phyloP scores from a whole-genome alignment of 2,888 invertebrate species.

The Hydropsyche betteni region DNA sequence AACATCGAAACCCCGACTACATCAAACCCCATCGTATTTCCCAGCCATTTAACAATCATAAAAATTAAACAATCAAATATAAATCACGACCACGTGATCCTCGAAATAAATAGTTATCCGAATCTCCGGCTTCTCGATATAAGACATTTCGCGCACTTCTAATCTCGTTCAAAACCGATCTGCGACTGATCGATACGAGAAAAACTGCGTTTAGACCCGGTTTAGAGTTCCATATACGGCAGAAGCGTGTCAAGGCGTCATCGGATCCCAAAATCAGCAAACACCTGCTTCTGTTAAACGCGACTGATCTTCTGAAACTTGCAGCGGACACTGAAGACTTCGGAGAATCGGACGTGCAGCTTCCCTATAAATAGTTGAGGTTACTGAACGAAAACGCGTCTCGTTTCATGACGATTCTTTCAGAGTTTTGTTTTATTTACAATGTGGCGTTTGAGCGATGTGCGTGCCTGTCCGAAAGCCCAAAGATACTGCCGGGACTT shows the following conservation, averaged over 20 bases:
- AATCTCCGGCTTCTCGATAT: slow-evolving; percentile 71
- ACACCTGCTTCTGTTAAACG: neutral
- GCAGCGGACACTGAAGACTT: slow-evolving; percentile 7
- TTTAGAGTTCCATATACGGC: slow-evolving; percentile 46
- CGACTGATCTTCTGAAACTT: neutral
- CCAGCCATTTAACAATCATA: neutral
- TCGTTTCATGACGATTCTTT: neutral
- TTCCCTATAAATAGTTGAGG: slow-evolving; percentile 41
- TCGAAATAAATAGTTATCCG: slow-evolving; percentile 75
- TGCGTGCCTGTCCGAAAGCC: slow-evolving; percentile 2
- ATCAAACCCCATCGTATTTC: too few species aligned
- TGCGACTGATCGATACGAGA: neutral
- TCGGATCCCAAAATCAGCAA: neutral
- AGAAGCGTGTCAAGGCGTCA: slow-evolving; percentile 48
- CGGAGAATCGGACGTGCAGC: slow-evolving; percentile 1
- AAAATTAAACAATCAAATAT: slow-evolving; percentile 61
- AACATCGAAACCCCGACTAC: neutral
- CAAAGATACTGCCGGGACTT: slow-evolving; percentile 7
- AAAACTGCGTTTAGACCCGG: neutral
- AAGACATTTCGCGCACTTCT: slow-evolving; percentile 66
- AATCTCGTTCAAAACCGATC: neutral
- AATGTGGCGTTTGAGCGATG: neutral
- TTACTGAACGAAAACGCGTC: slow-evolving; percentile 44
- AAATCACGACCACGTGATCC: slow-evolving; percentile 72
- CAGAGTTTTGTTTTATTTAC: neutral